Conservation (phyloP, 2,797 vertebrate genomes). For the Anniella stebbinsi region DNA sequence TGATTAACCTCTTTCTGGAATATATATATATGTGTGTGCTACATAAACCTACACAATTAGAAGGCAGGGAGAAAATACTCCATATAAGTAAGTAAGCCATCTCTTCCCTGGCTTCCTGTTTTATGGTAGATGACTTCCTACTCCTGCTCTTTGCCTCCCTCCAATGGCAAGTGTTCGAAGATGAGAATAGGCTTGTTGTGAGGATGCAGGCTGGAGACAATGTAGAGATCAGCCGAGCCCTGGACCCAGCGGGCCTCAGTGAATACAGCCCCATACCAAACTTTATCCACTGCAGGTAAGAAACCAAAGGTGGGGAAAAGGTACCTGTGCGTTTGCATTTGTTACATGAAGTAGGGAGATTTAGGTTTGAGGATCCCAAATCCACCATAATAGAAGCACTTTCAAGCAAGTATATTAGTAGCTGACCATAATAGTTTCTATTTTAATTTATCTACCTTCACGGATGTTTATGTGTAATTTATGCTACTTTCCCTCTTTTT, state of each 20-base stretch:
- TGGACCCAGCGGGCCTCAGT: slow-evolving; percentile 77
- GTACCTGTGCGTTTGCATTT: background rate
- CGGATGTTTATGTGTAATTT: too few relatives aligned
- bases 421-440: background rate
- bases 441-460: background rate
- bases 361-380: background rate
- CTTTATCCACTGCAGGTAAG: slow-evolving; percentile 80
- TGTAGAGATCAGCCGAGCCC: slow-evolving; percentile 79
- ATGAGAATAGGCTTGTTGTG: slow-evolving; percentile 77
- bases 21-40: too few relatives aligned
- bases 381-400: background rate
- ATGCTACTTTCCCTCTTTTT: too few relatives aligned
- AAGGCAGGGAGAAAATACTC: background rate
- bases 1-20: background rate
- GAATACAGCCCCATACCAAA: slow-evolving; percentile 80
- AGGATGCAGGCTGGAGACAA: slow-evolving; percentile 82
- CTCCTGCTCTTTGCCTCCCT: slow-evolving; percentile 84
- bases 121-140: slow-evolving; percentile 80
- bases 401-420: background rate
- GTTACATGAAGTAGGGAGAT: background rate
- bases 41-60: too few relatives aligned
- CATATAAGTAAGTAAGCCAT: too few relatives aligned
- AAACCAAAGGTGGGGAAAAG: background rate
- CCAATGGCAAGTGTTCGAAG: slow-evolving; percentile 84
- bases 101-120: background rate